phyloP scores from a whole-genome alignment of 2,797 vertebrate species.

The Hirundo rustica region DNA sequence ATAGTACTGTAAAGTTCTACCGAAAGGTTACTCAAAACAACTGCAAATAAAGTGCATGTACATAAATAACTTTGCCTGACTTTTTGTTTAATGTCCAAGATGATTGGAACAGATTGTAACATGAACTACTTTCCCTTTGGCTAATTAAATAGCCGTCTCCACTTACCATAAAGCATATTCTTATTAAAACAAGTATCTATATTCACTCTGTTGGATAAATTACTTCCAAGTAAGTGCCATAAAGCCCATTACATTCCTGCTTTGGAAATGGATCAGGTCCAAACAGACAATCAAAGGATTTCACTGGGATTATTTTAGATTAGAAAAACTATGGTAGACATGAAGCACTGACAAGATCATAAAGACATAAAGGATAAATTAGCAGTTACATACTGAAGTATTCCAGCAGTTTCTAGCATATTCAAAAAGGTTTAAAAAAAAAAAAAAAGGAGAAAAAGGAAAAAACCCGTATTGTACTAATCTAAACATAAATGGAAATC shows the following conservation, averaged over 20 bases:
- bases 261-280: constrained; percentile 94
- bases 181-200: constrained; percentile 96
- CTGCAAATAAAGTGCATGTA: constrained; percentile 74
- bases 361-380: constrained; percentile 90
- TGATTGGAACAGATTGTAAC: constrained; percentile 85
- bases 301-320: constrained; percentile 97
- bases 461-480: constrained; percentile 60
- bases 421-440: constrained; percentile 9
- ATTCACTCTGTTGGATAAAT: constrained; percentile 91
- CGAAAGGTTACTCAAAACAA: constrained; percentile 74
- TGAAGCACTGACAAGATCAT: constrained; percentile 87
- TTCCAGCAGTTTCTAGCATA: constrained; percentile 38
- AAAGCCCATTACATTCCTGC: constrained; percentile 92
- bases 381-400: constrained; percentile 84
- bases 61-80: constrained; percentile 80
- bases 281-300: constrained; percentile 99
- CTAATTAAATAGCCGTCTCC: constrained; percentile 94
- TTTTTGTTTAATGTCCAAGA: constrained; percentile 84
- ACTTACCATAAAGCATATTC: constrained; percentile 91
- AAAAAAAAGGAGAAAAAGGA: neutral
- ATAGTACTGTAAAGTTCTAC: constrained; percentile 71
- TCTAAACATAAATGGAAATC: constrained; percentile 64
- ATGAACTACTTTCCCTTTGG: constrained; percentile 83
- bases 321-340: constrained; percentile 90
- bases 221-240: constrained; percentile 92